Conservation (phyloP, 2,888 invertebrate genomes). For the Trilocha varians region DNA sequence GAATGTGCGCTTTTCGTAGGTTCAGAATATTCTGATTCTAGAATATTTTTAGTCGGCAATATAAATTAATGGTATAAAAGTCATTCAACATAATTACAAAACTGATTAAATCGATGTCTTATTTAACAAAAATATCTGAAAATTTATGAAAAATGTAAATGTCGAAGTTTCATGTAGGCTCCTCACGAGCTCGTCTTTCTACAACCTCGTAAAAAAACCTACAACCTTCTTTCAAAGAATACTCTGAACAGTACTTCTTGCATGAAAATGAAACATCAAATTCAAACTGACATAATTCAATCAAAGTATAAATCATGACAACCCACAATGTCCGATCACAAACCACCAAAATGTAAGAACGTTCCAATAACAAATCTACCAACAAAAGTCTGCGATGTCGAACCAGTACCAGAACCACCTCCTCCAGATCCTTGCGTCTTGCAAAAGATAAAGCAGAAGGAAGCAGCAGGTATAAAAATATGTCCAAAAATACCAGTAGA, state of each 20-base stretch:
- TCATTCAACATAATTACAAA: too few relatives aligned
- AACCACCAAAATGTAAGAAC: slow-evolving; percentile 1
- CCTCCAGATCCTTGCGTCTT: slow-evolving; percentile 31
- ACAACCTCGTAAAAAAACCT: neutral
- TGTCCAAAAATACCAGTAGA: slow-evolving; percentile 29
- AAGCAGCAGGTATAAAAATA: slow-evolving; percentile 36
- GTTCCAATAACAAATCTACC: slow-evolving; percentile 22
- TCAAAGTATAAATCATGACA: neutral
- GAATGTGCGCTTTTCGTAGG: too few relatives aligned
- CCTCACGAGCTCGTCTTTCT: too few relatives aligned
- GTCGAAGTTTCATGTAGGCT: too few relatives aligned
- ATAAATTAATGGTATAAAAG: too few relatives aligned
- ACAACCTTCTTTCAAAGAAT: neutral
- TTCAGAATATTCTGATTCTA: too few relatives aligned
- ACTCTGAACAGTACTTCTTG: neutral
- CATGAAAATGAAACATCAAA: neutral
- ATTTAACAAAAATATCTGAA: too few relatives aligned
- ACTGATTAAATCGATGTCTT: too few relatives aligned
- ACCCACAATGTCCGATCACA: slow-evolving; percentile 4
- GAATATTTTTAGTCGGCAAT: too few relatives aligned
- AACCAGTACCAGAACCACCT: slow-evolving; percentile 25
- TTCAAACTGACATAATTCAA: neutral
- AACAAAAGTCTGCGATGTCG: slow-evolving; percentile 35
- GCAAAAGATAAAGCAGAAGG: slow-evolving; percentile 27
- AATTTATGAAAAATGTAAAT: too few relatives aligned